phyloP scores from a whole-genome alignment of 37 sponge, comb jelly and placozoan species.

The Chondrilla cf. caribensis region DNA sequence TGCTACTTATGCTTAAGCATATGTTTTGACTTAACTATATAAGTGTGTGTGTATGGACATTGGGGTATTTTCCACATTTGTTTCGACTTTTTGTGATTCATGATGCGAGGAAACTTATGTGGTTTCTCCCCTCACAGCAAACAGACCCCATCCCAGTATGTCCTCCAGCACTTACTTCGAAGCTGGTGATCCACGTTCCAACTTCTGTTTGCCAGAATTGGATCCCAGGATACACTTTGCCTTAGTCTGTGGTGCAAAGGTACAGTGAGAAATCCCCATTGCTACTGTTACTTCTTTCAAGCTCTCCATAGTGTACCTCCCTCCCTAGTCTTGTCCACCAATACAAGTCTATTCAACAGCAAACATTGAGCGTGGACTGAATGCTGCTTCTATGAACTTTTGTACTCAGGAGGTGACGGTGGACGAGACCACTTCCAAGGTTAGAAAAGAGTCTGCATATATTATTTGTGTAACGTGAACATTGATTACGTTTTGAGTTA shows the following conservation, averaged over 20 bases:
- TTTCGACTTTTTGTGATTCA: not conserved
- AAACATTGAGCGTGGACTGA: slow-evolving; percentile 65
- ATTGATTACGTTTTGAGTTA: slow-evolving; percentile 2
- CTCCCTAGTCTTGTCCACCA: slow-evolving; percentile 77
- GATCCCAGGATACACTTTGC: slow-evolving; percentile 90
- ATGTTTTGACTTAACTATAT: too few species aligned
- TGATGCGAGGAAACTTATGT: not conserved
- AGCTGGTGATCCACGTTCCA: slow-evolving; percentile 54
- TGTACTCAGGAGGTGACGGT: slow-evolving; percentile 70
- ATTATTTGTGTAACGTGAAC: too few species aligned
- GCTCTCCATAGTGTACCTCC: too few species aligned
- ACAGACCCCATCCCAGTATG: slow-evolving; percentile 71
- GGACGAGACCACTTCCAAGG: not conserved
- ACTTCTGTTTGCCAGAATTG: slow-evolving; percentile 38
- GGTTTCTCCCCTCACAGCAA: too few species aligned
- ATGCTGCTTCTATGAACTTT: slow-evolving; percentile 60
- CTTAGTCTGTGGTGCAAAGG: slow-evolving; percentile 90
- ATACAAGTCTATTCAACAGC: slow-evolving; percentile 76
- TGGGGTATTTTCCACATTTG: not conserved
- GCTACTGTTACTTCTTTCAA: not conserved
- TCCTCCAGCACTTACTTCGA: slow-evolving; percentile 2
- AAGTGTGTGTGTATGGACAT: too few species aligned
- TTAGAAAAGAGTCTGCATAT: too few species aligned
- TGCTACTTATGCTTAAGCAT: too few species aligned
- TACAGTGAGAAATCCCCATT: slow-evolving; percentile 1